Evolutionary conservation across 1,140 invertebrate genomes (phyloP).

Genomic region (Hyles euphorbiae): DNA sequence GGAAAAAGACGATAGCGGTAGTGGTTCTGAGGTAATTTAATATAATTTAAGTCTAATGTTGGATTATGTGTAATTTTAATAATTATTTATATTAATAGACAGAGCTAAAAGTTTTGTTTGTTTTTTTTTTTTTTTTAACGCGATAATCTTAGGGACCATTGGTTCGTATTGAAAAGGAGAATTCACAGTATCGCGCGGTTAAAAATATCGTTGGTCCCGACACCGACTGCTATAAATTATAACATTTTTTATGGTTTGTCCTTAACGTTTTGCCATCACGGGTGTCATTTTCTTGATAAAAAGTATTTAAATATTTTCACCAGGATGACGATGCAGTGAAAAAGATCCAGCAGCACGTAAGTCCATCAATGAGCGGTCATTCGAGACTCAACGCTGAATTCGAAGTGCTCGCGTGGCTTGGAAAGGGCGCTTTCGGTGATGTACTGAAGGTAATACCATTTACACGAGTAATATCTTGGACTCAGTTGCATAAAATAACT

Average conservation of each 20-base stretch:
- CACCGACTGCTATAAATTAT: no score
- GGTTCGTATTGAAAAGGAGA: no score
- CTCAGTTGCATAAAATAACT: no score
- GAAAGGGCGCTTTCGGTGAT: conserved; percentile 96
- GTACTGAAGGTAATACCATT: conserved; percentile 87
- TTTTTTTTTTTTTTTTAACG: no score
- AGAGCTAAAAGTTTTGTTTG: no score
- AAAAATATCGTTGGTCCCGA: no score
- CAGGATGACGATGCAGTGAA: conserved; percentile 48
- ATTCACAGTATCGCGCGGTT: no score
- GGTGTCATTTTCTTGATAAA: neutral
- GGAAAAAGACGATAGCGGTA: conserved; percentile 51
- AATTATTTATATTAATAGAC: no score
- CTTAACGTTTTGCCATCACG: neutral
- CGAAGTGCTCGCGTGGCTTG: conserved; percentile 89
- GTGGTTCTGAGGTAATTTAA: conserved; percentile 50
- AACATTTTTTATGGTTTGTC: no score
- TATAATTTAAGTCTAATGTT: neutral
- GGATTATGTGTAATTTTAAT: no score
- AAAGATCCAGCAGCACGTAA: conserved; percentile 32
- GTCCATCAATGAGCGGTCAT: conserved; percentile 65
- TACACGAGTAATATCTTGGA: no score
- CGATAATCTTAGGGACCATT: no score
- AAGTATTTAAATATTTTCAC: conserved; percentile 14
- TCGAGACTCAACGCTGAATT: conserved; percentile 91